A percentile compares a stretch with the other conserved stretches of the same genome.
These are phyloP conservation scores for Colistium nudipinnis DNA, from an alignment of 2,113 vertebrate genomes.

Conservation along the genomic window DNA sequence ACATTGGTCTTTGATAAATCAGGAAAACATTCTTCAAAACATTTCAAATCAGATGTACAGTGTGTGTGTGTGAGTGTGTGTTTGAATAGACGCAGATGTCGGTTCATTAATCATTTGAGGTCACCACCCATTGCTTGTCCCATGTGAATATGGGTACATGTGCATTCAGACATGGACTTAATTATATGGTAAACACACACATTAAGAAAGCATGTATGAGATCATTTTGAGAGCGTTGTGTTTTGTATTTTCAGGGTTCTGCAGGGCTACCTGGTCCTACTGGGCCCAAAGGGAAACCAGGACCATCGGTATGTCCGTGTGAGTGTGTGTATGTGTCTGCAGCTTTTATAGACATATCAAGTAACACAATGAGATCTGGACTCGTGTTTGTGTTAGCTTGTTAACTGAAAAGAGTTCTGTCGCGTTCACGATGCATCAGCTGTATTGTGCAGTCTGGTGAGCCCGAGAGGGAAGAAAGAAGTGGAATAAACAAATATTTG, in stretches of 20 bases:
- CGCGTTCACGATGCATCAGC: neutral
- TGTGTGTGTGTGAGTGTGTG: neutral
- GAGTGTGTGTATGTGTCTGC: constrained; percentile 43
- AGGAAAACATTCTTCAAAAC: constrained; percentile 5
- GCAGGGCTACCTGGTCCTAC: constrained; percentile 86
- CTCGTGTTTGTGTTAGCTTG: constrained; percentile 14
- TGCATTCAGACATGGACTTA: neutral
- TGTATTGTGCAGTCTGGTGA: neutral
- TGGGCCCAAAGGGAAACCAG: constrained; percentile 91
- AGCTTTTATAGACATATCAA: constrained; percentile 28
- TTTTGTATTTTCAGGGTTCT: constrained; percentile 83
- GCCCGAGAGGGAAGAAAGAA: neutral
- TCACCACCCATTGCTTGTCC: constrained; percentile 4
- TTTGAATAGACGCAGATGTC: constrained; percentile 21
- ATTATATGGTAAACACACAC: neutral
- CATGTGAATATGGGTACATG: neutral
- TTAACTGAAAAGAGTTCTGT: constrained; percentile 16
- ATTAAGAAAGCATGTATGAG: neutral
- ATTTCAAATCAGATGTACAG: neutral
- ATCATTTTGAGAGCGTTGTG: neutral
- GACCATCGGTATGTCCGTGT: constrained; percentile 85
- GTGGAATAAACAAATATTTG: neutral
- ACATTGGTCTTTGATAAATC: constrained; percentile 3
- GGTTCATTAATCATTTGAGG: constrained; percentile 26
- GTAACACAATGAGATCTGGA: constrained; percentile 22